Conservation (phyloP, 2,888 invertebrate species). For the Caenorhabditis becei region DNA sequence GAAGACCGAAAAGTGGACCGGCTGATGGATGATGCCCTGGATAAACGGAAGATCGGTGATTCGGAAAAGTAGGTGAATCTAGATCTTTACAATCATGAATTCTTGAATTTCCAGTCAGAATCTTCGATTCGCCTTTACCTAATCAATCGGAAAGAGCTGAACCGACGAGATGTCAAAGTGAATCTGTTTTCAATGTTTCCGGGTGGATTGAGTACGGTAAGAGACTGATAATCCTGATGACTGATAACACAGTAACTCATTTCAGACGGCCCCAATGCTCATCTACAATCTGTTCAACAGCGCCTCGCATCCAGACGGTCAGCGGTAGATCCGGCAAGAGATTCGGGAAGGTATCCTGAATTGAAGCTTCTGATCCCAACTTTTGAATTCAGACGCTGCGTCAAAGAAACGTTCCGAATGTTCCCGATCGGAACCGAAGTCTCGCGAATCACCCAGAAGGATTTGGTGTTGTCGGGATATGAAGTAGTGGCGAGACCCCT, state of each 20-base stretch:
- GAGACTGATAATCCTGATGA: constrained; percentile 53
- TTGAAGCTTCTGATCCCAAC: constrained; percentile 68
- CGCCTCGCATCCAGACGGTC: constrained; percentile 87
- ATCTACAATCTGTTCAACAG: constrained; percentile 88
- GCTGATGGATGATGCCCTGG: constrained; percentile 55
- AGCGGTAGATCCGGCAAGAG: constrained; percentile 85
- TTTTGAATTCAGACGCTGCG: constrained; percentile 91
- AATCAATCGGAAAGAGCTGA: constrained; percentile 82
- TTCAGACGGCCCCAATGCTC: constrained; percentile 88
- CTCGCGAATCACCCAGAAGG: constrained; percentile 87
- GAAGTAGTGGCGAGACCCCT: constrained; percentile 88
- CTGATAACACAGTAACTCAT: background rate
- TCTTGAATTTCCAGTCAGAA: no score
- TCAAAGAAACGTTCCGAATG: constrained; percentile 88
- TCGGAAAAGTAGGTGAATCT: constrained; percentile 24
- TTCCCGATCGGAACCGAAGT: constrained; percentile 86
- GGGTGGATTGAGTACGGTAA: constrained; percentile 90
- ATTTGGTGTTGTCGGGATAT: constrained; percentile 87
- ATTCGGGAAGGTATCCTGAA: constrained; percentile 43
- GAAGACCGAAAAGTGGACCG: constrained; percentile 82
- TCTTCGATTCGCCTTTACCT: constrained; percentile 83
- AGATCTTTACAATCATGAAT: no score
- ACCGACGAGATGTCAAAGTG: constrained; percentile 85
- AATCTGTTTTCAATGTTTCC: constrained; percentile 88
- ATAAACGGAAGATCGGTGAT: constrained; percentile 31